These are phyloP conservation scores for Cepaea nemoralis DNA, from an alignment of 1,140 invertebrate species.

Conservation along the genomic window DNA sequence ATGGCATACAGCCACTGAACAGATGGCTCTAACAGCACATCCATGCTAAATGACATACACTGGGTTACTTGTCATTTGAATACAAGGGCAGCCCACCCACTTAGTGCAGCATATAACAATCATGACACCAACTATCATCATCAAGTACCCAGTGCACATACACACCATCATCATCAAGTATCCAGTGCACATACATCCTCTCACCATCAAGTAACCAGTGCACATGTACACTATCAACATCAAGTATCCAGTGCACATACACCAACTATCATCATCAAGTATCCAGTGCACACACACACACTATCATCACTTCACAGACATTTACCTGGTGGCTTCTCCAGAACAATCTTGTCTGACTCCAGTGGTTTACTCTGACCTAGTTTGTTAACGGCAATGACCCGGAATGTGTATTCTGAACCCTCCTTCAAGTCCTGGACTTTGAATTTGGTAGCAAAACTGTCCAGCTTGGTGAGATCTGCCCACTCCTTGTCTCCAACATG, in stretches of 20 bases:
- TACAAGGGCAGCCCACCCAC: too few relatives aligned
- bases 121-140: neutral
- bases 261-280: neutral
- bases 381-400: slow-evolving; percentile 90
- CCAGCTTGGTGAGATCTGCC: slow-evolving; percentile 82
- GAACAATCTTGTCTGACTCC: slow-evolving; percentile 87
- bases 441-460: slow-evolving; percentile 53
- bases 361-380: slow-evolving; percentile 89
- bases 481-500: slow-evolving; percentile 76
- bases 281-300: neutral
- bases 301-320: slow-evolving; percentile 66
- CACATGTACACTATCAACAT: too few relatives aligned
- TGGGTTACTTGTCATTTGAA: too few relatives aligned
- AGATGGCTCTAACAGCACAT: too few relatives aligned
- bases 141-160: neutral
- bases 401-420: slow-evolving; percentile 67
- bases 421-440: slow-evolving; percentile 82
- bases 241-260: too few relatives aligned
- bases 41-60: too few relatives aligned
- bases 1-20: too few relatives aligned
- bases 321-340: slow-evolving; percentile 79
- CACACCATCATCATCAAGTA: neutral
- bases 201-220: too few relatives aligned
- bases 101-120: too few relatives aligned
- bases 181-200: neutral